Evolutionary conservation across 2,113 vertebrate genomes (phyloP).

Genomic region (Rhinolophus ferrumequinum): DNA sequence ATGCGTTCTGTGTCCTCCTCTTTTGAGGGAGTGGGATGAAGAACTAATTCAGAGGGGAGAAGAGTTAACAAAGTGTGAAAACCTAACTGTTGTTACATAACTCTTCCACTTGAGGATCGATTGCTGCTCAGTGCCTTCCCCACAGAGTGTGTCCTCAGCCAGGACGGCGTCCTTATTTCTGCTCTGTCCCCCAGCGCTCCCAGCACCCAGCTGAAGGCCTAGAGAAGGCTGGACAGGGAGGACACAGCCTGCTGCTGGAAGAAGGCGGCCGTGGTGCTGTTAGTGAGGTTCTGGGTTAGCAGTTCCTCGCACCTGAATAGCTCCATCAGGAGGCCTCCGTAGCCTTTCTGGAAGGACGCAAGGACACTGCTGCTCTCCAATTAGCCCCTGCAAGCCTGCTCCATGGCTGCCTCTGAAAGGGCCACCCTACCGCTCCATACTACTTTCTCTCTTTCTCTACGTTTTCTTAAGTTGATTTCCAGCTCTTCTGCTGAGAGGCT

Average conservation of each 20-base stretch:
- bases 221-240: neutral
- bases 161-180: neutral
- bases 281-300: neutral
- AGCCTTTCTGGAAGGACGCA: neutral
- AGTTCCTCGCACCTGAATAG: neutral
- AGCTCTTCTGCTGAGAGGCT: neutral
- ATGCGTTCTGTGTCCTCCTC: neutral
- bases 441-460: neutral
- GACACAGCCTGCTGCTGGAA: neutral
- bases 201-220: neutral
- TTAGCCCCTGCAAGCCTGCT: neutral
- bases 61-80: neutral
- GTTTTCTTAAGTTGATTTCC: neutral
- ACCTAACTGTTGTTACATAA: accelerated
- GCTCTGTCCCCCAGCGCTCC: neutral
- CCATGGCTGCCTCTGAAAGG: neutral
- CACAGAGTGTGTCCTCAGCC: neutral
- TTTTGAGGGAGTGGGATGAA: neutral
- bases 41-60: neutral
- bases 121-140: neutral
- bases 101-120: neutral
- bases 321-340: neutral
- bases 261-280: accelerated
- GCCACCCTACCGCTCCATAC: accelerated
- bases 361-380: neutral